Conservation (phyloP, 2,888 invertebrate genomes). For the Ceramica pisi region DNA sequence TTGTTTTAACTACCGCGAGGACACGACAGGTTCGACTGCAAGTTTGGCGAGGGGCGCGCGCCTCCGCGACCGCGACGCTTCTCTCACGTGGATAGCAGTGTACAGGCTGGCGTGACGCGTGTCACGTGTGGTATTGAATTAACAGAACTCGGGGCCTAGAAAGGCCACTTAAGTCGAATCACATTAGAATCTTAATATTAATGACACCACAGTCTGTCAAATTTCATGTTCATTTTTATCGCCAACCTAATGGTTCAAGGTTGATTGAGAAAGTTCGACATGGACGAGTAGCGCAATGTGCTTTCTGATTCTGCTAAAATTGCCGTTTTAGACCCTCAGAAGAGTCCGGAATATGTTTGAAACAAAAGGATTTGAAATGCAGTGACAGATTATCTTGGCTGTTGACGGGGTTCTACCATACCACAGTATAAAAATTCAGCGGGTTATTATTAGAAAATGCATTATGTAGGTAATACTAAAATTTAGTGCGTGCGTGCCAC, state of each 20-base stretch:
- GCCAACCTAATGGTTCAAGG: no score
- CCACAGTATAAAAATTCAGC: not conserved
- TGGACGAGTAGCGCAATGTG: no score
- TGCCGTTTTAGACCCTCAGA: no score
- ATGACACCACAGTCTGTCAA: no score
- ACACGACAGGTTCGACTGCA: slow-evolving; percentile 37
- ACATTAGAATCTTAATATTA: no score
- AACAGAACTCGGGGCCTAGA: no score
- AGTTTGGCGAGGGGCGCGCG: not conserved
- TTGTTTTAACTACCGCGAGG: slow-evolving; percentile 58
- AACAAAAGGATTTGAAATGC: not conserved
- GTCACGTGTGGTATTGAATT: not conserved
- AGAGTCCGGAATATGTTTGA: not conserved
- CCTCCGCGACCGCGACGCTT: not conserved
- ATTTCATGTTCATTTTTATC: no score
- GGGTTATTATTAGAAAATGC: slow-evolving; percentile 1
- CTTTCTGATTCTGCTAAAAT: no score
- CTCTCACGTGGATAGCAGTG: not conserved
- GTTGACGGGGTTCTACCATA: not conserved
- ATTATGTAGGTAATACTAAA: not conserved
- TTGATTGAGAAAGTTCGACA: no score
- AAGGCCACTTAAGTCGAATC: no score
- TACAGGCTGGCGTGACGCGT: not conserved
- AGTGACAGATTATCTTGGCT: not conserved
- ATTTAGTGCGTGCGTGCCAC: slow-evolving; percentile 2